Base-by-base conservation (phyloP, 2,113 vertebrate species). In the Promerops cafer region DNA sequence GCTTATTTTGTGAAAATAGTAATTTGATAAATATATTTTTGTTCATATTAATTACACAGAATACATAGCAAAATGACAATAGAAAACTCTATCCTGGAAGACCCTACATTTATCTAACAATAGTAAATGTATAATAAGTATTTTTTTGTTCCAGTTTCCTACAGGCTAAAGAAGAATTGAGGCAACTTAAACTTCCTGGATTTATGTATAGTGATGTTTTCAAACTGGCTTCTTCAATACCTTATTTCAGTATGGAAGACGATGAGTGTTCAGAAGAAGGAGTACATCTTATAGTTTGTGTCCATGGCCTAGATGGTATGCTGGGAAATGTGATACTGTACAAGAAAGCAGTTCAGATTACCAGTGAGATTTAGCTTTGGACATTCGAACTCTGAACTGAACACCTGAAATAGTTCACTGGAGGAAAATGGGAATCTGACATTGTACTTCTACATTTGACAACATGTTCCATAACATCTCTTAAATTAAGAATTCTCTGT, bases 261-360 rank as follows among this genome's bases (percentile, higher is more conserved):
- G 99, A 99, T 66, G 99, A 99, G 69, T 96, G 97, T 86, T 98
- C 98, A 94, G 99, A 99, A 69, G 99, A 99, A 81, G 99, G 99
- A 89, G 99, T 99, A 64, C 99, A 99, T 95, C 98, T 99, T 31
- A 98, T 99, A 87, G 99, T 99, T 86, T 99, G 99, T 69, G 99
- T 99, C 39, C 99, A 99, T 47, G 99, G 99, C 63, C 97, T 99
- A 33, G 99, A 99, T 63, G 99, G 99, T 99, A 98, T 27, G 98
- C 86, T 95, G 74, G 52, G 68, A 71, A 37, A 57, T 52, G 61
- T 61, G 17, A 35, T 90, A 63, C 45, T 74, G 60, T 47, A 30
- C 40, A 64, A 87, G 59, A 71, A 2, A 52, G 39, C 19, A 35
- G 49, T 52, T 94, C 49, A 77, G 30, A 14, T 71, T 39, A 69